These are phyloP conservation scores for Hucho hucho DNA, from an alignment of 2,113 vertebrate genomes.

Conservation along the genomic window DNA sequence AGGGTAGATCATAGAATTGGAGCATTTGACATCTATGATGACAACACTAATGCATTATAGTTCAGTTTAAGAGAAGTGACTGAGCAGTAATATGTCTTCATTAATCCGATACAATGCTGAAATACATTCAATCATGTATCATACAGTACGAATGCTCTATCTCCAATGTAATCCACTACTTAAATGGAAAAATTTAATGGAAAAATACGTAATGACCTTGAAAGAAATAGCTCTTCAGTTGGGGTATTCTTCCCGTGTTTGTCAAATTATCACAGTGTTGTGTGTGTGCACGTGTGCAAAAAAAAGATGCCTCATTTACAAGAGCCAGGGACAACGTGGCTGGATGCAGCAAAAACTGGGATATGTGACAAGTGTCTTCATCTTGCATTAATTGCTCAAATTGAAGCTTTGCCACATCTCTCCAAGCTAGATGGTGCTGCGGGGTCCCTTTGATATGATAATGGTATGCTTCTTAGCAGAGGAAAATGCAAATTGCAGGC, in stretches of 20 bases:
- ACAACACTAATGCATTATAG: slow-evolving; percentile 16
- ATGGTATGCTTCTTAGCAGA: slow-evolving; percentile 99
- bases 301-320: slow-evolving; percentile 65
- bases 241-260: slow-evolving; percentile 56
- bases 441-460: slow-evolving; percentile 99
- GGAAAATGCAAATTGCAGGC: slow-evolving; percentile 95
- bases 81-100: background rate
- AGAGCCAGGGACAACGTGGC: slow-evolving; percentile 83
- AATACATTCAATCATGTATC: background rate
- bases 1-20: background rate
- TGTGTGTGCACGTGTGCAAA: slow-evolving; percentile 32
- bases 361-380: slow-evolving; percentile 96
- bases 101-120: background rate
- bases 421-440: slow-evolving; percentile 95
- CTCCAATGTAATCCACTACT: background rate
- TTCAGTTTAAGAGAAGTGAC: background rate
- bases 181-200: slow-evolving; percentile 2
- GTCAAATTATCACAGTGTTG: slow-evolving; percentile 48
- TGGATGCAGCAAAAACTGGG: slow-evolving; percentile 86
- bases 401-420: slow-evolving; percentile 99
- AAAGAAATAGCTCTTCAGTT: too few relatives aligned
- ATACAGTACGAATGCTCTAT: background rate
- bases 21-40: slow-evolving; percentile 1
- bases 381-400: slow-evolving; percentile 99
- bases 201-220: slow-evolving; percentile 55